Base-by-base conservation (phyloP, 64 coral and sea anemone genomes). In the Dendronephthya gigantea region DNA sequence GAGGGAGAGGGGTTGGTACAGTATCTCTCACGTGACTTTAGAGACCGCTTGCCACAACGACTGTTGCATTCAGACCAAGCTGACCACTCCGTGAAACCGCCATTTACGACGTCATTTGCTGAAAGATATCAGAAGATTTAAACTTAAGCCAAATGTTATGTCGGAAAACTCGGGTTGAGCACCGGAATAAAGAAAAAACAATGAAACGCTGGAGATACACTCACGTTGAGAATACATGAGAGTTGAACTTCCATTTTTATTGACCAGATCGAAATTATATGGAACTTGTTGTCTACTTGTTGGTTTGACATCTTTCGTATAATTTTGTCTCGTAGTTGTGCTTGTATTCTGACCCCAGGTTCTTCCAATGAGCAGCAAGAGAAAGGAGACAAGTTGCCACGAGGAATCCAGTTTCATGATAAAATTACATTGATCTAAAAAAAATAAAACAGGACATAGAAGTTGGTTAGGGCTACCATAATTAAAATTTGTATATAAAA, bases 41-140 rank as follows among this genome's bases (percentile, higher is more conserved):
- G 83, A 17, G 94, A 85, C n/a, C 88, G 85, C 14, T 68, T 82
- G 25, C 88, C 52, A 48, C 94, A 96, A n/a, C 79, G 83, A n/a
- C 92, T 83, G 23, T 47, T 87, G 51, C 94, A 96, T 6, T 83
- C 65, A 19, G 94, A 90, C 94, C 94, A 96, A 35, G 88, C 50
- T 15, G 90, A 88, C 94, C 94, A 96, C 1, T 87, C 84, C 4
- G 94, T 92, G 81, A 96, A 90, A 4, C 83, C 90, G 19, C 94
- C 94, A 86, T 92, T 85, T 40, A 96, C 22, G 36, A 39, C 32
- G 29, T 79, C 72, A 79, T 39, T 39, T 2, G 2, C 72, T 79
- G 29, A 39, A 39, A 34, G 37, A 39, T 33, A 62, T 29, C 5
- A 10, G 31, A 79, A 36, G 19, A 36, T 39, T 29, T 12, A 36